Evolutionary conservation across 2,113 vertebrate species (phyloP), one percentile per base, ranked within the genome.

Genomic region (Aegotheles bennettii): DNA sequence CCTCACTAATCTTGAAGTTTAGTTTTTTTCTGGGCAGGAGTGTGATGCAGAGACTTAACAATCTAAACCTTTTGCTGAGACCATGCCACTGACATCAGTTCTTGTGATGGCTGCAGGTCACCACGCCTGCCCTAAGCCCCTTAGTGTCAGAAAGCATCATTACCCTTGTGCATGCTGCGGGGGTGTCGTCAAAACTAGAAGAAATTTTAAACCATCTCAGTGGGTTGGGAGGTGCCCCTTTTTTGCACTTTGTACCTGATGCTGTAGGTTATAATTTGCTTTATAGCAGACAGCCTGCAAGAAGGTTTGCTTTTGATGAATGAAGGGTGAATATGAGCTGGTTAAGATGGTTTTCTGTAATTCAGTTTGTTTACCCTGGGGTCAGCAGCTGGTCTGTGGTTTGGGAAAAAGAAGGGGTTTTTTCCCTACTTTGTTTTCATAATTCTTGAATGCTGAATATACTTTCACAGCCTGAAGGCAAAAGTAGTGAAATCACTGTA

Each of bases 81-180:
- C 47, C 4, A 2, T 36, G 36, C 50, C 4, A 13, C n/a, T 2
- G 3, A 16, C 35, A 75, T 36, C 28, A 31, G 21, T 35, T 91
- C 31, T 65, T 76, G 10, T 18, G 42, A 11, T 40, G 45, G 25
- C 47, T 82, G 54, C 74, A 51, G 74, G 47, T 35, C 38, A 69
- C 69, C 40, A 45, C 36, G n/a, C 16, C 40, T 50, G 24, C 36
- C 50, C 36, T 56, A 12, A 69, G 29, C 24, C 50, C 15, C 16
- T 61, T 36, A 3, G 12, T 28, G 38, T 24, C n/a, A 69, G 36
- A 31, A 50, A 45, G 25, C 4, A 12, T 64, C 7, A 0, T 69
- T 59, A 74, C 7, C 16, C 24, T 21, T 77, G 40, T 48, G 60
- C 59, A 45, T 0, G 0, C 36, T 67, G 54, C n/a, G 54, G 31